Percentiles rank a stretch among this genome's conserved stretches.
Evolutionary conservation across 2,888 invertebrate genomes (phyloP).

Genomic region (Serrognathus titanus): DNA sequence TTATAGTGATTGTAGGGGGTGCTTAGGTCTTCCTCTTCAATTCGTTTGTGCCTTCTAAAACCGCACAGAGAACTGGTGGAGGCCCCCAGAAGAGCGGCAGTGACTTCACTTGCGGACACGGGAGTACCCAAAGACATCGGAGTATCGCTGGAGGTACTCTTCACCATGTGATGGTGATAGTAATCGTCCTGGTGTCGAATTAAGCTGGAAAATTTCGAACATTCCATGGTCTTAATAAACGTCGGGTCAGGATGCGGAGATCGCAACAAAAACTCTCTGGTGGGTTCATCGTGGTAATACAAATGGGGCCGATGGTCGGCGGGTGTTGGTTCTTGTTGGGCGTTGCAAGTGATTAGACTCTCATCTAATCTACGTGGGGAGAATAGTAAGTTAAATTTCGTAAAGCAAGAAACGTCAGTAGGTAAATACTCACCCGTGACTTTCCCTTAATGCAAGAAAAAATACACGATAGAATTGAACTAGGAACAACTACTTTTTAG

Average conservation of each 20-base stretch:
- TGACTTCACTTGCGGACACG: constrained; percentile 53
- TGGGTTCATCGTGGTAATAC: background rate
- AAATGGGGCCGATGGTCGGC: constrained; percentile 17
- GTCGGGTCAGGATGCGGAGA: constrained; percentile 35
- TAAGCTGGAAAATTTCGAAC: constrained; percentile 46
- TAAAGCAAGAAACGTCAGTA: background rate
- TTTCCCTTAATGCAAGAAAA: constrained; percentile 51
- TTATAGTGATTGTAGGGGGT: constrained; percentile 74
- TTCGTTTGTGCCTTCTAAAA: constrained; percentile 45
- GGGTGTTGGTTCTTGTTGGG: constrained; percentile 14
- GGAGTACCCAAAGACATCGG: constrained; percentile 50
- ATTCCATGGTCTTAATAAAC: constrained; percentile 47
- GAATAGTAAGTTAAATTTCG: too few species aligned
- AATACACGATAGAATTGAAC: too few species aligned
- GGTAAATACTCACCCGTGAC: constrained; percentile 59
- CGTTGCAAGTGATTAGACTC: constrained; percentile 51
- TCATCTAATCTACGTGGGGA: constrained; percentile 54
- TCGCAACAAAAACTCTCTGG: constrained; percentile 24
- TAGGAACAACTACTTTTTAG: background rate
- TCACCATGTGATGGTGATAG: constrained; percentile 33
- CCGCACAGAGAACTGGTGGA: constrained; percentile 52
- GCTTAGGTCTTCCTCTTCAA: constrained; percentile 63
- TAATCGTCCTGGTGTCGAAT: constrained; percentile 37
- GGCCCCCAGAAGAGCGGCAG: constrained; percentile 53
- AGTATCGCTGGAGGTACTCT: constrained; percentile 51